These are phyloP conservation scores for Zenarchopterus dispar DNA, from an alignment of 2,797 vertebrate genomes.

Conservation along the genomic window DNA sequence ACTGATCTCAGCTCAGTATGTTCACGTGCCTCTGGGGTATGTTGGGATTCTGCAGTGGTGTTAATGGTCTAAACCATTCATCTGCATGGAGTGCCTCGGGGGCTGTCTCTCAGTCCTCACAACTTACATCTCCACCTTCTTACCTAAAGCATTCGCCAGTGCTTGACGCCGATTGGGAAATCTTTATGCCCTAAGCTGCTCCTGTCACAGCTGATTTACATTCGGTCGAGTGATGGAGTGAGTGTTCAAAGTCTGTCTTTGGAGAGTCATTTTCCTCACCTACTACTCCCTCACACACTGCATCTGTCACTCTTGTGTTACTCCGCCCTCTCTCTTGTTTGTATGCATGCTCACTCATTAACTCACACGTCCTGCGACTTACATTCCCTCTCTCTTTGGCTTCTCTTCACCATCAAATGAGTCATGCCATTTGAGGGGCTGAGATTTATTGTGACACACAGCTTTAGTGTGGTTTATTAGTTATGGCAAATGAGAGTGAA, in stretches of 20 bases:
- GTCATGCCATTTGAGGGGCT: slow-evolving; percentile 60
- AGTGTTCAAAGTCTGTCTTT: slow-evolving; percentile 64
- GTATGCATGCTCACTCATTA: slow-evolving; percentile 58
- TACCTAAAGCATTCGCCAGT: slow-evolving; percentile 64
- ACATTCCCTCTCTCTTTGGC: slow-evolving; percentile 41
- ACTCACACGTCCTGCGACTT: slow-evolving; percentile 28
- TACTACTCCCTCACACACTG: slow-evolving; percentile 41
- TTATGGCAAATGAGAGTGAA: slow-evolving; percentile 72
- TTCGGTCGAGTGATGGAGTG: slow-evolving; percentile 64
- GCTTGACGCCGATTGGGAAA: slow-evolving; percentile 65
- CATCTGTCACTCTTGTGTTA: slow-evolving; percentile 57
- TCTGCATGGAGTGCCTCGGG: slow-evolving; percentile 60
- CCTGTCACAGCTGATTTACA: slow-evolving; percentile 76
- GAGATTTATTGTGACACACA: slow-evolving; percentile 68
- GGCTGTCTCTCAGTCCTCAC: slow-evolving; percentile 58
- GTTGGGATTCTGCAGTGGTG: slow-evolving; percentile 64
- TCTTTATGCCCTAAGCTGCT: slow-evolving; percentile 67
- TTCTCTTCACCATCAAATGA: slow-evolving; percentile 51
- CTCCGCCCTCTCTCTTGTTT: slow-evolving; percentile 52
- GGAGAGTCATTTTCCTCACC: slow-evolving; percentile 55
- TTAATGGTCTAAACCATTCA: slow-evolving; percentile 79
- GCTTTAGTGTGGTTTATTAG: slow-evolving; percentile 71
- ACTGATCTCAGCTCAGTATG: slow-evolving; percentile 68
- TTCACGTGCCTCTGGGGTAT: slow-evolving; percentile 70
- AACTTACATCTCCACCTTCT: slow-evolving; percentile 64